Percentiles rank a stretch among this genome's conserved stretches.
These are phyloP conservation scores for Marmota flaviventris DNA, from an alignment of 2,113 vertebrate species.

Conservation along the genomic window DNA sequence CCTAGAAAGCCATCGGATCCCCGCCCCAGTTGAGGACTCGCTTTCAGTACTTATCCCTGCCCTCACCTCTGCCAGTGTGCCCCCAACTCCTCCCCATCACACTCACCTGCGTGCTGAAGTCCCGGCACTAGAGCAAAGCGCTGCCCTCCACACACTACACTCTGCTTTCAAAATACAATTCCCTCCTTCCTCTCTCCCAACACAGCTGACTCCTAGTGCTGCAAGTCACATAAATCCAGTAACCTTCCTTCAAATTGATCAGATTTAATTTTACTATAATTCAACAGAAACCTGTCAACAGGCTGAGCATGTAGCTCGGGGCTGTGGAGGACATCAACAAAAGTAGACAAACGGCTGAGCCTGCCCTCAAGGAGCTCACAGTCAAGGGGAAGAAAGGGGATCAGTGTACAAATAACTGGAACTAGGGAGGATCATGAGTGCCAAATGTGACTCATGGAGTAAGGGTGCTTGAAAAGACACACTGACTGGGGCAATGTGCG, in stretches of 20 bases:
- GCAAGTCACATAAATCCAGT: not conserved
- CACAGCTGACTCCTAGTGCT: not conserved
- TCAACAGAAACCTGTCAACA: not conserved
- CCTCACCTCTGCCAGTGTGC: not conserved
- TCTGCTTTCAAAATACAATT: not conserved
- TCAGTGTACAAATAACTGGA: not conserved
- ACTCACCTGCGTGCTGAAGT: not conserved
- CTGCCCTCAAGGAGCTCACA: not conserved
- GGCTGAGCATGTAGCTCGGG: not conserved
- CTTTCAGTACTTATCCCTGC: constrained; percentile 21
- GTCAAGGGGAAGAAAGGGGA: not conserved
- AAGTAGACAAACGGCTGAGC: not conserved
- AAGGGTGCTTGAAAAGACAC: not conserved
- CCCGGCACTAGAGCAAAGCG: not conserved
- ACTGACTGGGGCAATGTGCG: not conserved
- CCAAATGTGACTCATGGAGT: not conserved
- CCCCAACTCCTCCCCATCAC: not conserved
- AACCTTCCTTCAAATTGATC: not conserved
- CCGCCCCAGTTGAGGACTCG: not conserved
- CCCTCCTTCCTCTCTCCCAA: not conserved
- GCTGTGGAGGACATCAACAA: not conserved
- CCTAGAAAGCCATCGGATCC: not conserved
- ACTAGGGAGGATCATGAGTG: not conserved
- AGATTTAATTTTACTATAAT: constrained; percentile 7
- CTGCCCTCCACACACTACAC: not conserved